Conservation (phyloP, 2,888 invertebrate species). For the Andrena marginata region DNA sequence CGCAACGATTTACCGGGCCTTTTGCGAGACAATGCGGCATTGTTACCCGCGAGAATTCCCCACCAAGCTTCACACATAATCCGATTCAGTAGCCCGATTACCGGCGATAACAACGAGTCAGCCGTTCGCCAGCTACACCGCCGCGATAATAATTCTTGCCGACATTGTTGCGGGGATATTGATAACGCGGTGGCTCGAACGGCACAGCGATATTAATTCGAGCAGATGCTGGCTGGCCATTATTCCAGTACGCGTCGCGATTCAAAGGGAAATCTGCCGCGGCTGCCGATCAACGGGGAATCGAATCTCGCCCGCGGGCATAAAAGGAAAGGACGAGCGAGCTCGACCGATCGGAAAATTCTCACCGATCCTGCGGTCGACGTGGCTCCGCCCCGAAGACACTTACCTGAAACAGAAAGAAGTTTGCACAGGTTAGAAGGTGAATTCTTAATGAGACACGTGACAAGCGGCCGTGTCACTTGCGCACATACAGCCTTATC, state of each 20-base stretch:
- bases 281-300: too few species aligned
- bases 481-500: constrained; percentile 37
- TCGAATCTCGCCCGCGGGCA: neutral
- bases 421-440: neutral
- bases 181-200: constrained; percentile 20
- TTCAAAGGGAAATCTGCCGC: neutral
- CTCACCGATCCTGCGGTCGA: constrained; percentile 29
- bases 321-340: neutral
- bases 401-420: constrained; percentile 62
- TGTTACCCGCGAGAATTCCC: neutral
- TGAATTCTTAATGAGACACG: constrained; percentile 2
- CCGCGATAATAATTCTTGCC: neutral
- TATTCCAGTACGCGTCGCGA: neutral
- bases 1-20: constrained; percentile 47
- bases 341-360: neutral
- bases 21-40: constrained; percentile 5
- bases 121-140: neutral
- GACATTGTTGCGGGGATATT: neutral
- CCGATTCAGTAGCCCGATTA: neutral
- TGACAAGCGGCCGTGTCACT: constrained; percentile 7
- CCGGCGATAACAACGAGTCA: neutral
- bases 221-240: neutral
- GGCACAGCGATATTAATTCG: constrained; percentile 2
- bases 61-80: neutral
- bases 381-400: neutral